Conservation (phyloP, 1,140 invertebrate genomes). For the Apocrypta bakeri region DNA sequence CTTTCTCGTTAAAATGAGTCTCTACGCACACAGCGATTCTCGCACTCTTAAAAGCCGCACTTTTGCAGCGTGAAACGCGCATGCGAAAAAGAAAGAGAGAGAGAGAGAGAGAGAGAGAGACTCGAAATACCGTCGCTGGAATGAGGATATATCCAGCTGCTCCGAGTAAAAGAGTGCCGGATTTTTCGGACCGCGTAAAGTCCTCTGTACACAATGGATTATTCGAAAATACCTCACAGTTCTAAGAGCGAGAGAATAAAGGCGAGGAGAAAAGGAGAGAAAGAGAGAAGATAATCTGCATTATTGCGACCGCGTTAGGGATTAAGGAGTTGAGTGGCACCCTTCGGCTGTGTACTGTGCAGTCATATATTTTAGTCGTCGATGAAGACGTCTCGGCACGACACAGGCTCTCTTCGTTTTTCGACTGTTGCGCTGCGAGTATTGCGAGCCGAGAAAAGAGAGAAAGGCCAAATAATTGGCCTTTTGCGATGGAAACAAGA, state of each 20-base stretch:
- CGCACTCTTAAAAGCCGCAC: no score
- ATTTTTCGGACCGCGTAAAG: not conserved
- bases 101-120: not conserved
- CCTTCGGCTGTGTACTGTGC: slow-evolving; percentile 40
- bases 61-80: not conserved
- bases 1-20: no score
- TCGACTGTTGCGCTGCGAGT: slow-evolving; percentile 30
- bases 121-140: not conserved
- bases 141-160: not conserved
- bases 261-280: not conserved
- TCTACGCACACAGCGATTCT: no score
- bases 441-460: not conserved
- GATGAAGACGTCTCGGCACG: slow-evolving; percentile 47
- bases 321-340: slow-evolving; percentile 60
- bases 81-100: not conserved
- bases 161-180: not conserved
- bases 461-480: no score
- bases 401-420: not conserved
- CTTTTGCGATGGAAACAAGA: not conserved
- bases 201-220: slow-evolving; percentile 13
- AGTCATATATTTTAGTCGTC: slow-evolving; percentile 46
- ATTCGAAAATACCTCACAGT: not conserved
- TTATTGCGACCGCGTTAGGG: slow-evolving; percentile 55
- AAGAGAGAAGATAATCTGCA: slow-evolving; percentile 51
- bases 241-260: no score